Evolutionary conservation across 2,113 vertebrate genomes (phyloP).

Genomic region (Blennius ocellaris): DNA sequence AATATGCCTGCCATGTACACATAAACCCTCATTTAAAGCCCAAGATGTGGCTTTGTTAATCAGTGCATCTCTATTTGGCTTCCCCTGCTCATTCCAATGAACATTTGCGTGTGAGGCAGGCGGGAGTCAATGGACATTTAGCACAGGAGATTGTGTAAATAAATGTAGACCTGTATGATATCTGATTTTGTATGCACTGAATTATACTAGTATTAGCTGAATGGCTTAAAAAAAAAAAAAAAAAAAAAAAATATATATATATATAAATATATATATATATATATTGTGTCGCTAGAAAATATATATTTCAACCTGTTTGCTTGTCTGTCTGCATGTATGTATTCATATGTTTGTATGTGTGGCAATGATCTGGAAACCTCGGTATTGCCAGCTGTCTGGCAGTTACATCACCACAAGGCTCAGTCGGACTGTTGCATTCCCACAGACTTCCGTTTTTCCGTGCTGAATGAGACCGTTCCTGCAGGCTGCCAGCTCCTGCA

Average conservation of each 20-base stretch:
- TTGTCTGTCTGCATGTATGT: background rate
- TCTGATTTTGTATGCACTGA: conserved; percentile 27
- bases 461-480: conserved; percentile 65
- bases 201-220: conserved; percentile 22
- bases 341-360: conserved; percentile 9
- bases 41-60: conserved; percentile 55
- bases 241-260: too few relatives aligned
- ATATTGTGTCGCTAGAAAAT: conserved; percentile 8
- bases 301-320: background rate
- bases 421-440: conserved; percentile 59
- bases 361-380: conserved; percentile 29
- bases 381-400: conserved; percentile 34
- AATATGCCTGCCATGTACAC: conserved; percentile 50
- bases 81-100: conserved; percentile 33
- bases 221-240: too few relatives aligned
- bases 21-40: conserved; percentile 49
- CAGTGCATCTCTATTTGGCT: conserved; percentile 46
- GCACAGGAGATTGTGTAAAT: conserved; percentile 23
- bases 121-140: conserved; percentile 20
- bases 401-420: conserved; percentile 47
- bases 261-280: too few relatives aligned
- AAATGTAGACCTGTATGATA: conserved; percentile 34
- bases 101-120: conserved; percentile 9
- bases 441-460: conserved; percentile 62
- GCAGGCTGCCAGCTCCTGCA: conserved; percentile 57